Evolutionary conservation across 2,113 vertebrate genomes (phyloP).

Genomic region (Halcyon senegalensis): DNA sequence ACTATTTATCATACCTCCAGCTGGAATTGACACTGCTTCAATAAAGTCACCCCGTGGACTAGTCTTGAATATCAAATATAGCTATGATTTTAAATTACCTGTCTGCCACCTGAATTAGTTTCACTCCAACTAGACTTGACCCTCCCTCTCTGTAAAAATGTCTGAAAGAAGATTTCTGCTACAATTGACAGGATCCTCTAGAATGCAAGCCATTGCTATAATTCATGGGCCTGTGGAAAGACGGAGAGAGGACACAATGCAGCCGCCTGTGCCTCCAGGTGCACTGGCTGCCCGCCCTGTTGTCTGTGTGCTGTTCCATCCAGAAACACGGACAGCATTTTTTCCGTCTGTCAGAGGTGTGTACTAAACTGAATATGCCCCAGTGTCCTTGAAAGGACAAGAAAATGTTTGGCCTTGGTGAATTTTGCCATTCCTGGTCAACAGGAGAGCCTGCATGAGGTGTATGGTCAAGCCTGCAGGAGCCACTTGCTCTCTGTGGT

Average conservation of each 20-base stretch:
- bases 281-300: neutral
- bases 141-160: neutral
- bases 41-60: conserved; percentile 35
- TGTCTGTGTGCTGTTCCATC: neutral
- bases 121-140: neutral
- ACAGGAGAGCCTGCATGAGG: neutral
- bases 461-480: neutral
- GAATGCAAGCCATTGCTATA: neutral
- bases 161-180: neutral
- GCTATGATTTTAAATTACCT: neutral
- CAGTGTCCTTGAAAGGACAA: neutral
- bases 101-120: neutral
- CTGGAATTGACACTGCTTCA: conserved; percentile 46
- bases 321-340: neutral
- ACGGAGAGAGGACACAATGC: neutral
- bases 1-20: conserved; percentile 56
- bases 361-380: neutral
- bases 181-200: neutral
- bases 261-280: neutral
- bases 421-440: neutral
- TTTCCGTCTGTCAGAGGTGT: neutral
- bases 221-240: neutral
- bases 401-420: neutral
- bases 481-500: neutral
- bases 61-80: conserved; percentile 39